Base-by-base conservation (phyloP, 2,797 vertebrate species). In the Furcifer pardalis region DNA sequence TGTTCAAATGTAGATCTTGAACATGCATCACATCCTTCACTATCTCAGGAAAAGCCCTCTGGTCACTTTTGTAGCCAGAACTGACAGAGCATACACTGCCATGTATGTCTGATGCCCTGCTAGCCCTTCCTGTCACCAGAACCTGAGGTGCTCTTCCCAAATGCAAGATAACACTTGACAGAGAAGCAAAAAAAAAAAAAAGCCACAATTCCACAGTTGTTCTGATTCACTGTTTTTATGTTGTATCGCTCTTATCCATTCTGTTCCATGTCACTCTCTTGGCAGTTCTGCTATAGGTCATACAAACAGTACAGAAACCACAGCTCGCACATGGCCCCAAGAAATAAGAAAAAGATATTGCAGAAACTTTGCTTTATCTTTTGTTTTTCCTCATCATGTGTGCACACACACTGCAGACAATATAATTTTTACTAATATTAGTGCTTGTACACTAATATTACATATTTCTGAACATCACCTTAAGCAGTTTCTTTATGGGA, bases 191-290 rank as follows among this genome's bases (percentile, higher is more conserved):
- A n/a, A n/a, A n/a, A n/a, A n/a, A 91, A 90, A 92, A 92, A 86
- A 74, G 84, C 77, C 89, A 83, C 82, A 17, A 91, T 92, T 95
- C 91, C 84, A 83, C 86, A 79, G 76, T 73, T 91, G 88, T 90
- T 94, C 93, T 75, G 65, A 94, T 90, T 92, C 88, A 87, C 76
- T 93, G 90, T 91, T 91, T 91, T 93, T 79, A 89, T 92, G 91
- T 92, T 91, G 82, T 86, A 80, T 90, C 81, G 65, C 81, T 93
- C 93, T 92, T 87, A 91, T 93, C 91, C 85, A 75, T 1, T 0
- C 82, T 90, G 76, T 78, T 90, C 86, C 84, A 79, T 93, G 93
- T 90, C 84, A 83, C 79, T 89, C 0, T 93, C 69, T 90, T 93
- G 91, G 83, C 78, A 94, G 86, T 91, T 92, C 72, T 78, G 84